These are phyloP conservation scores for Ptyas mucosa DNA, from an alignment of 2,113 vertebrate genomes.

Conservation along the genomic window DNA sequence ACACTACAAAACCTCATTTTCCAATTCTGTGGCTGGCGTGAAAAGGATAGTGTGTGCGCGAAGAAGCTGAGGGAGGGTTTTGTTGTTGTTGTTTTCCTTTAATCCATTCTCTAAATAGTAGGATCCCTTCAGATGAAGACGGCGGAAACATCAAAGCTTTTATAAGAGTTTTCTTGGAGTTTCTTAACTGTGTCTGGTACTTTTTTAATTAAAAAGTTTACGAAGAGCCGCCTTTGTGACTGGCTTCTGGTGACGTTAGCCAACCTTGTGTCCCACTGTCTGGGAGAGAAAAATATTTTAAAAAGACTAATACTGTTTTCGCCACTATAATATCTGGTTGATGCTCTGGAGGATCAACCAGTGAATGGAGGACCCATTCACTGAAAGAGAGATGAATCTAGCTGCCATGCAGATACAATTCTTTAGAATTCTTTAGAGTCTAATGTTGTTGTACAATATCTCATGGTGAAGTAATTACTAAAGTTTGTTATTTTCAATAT, in stretches of 20 bases:
- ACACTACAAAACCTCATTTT: slow-evolving; percentile 60
- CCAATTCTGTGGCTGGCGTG: slow-evolving; percentile 64
- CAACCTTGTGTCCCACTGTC: slow-evolving; percentile 43
- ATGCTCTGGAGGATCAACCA: neutral
- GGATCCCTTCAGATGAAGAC: slow-evolving; percentile 60
- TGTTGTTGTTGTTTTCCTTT: slow-evolving; percentile 38
- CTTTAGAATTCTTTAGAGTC: neutral
- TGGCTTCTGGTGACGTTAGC: slow-evolving; percentile 44
- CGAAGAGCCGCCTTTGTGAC: slow-evolving; percentile 60
- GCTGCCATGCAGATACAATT: neutral
- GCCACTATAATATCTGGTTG: slow-evolving; percentile 19
- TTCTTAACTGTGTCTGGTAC: slow-evolving; percentile 68
- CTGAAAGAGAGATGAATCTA: slow-evolving; percentile 20
- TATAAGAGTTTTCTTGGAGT: slow-evolving; percentile 57
- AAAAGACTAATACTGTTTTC: slow-evolving; percentile 45
- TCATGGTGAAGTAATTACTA: slow-evolving; percentile 11
- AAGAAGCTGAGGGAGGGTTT: slow-evolving; percentile 1
- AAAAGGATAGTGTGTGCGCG: slow-evolving; percentile 68
- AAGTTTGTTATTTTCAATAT: neutral
- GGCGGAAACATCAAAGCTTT: slow-evolving; percentile 68
- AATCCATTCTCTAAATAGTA: slow-evolving; percentile 65
- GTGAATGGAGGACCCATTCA: neutral
- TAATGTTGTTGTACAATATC: neutral
- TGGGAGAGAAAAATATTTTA: slow-evolving; percentile 49
- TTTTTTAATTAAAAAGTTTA: slow-evolving; percentile 68